Evolutionary conservation across 2,888 invertebrate species (phyloP), one percentile per base, ranked within the genome.

Genomic region (Oscheius sp.): DNA sequence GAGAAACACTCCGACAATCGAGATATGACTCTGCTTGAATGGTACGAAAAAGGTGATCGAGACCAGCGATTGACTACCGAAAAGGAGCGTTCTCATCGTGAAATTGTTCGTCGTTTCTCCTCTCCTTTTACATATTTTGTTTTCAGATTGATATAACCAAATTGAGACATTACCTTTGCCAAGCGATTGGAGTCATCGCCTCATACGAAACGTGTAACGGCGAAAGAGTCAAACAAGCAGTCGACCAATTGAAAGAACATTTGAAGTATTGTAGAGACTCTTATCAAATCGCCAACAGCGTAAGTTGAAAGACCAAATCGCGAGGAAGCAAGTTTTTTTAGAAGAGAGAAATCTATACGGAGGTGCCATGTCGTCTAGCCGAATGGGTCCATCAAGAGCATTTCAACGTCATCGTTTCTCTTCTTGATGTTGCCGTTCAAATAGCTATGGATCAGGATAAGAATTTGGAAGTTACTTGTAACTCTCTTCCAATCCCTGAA

Each of bases 71-170:
- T n/a, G n/a, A n/a, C n/a, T n/a, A n/a, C n/a, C n/a, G 52, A 34
- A 4, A 65, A 65, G 20, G 23, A 23, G 12, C 23, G 15, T 8
- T 45, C 65, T 15, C 52, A 55, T 15, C 8, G 46, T n/a, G 65
- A 65, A 65, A 53, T 65, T 20, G 65, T 65, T 23, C 31, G 33
- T n/a, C n/a, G 17, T 3, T 58, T 20, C 17, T 48, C 12, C 17
- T n/a, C 25, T 37, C 2, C 25, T 4, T 39, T 63, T 5, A 2
- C 12, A 23, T 17, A 5, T 20, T 34, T 46, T n/a, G 17, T 29
- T n/a, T 63, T 33, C 33, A 64, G 64, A 34, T 64, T 20, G 64
- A 64, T 25, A 48, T 48, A 31, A 23, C 64, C 10, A 17, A 50
- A 27, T 23, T 64, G 34, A 17, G 50, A n/a, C 64, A 64, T 64